Conservation (phyloP, 64 coral and sea anemone species). For the Catalaphyllia jardinei region DNA sequence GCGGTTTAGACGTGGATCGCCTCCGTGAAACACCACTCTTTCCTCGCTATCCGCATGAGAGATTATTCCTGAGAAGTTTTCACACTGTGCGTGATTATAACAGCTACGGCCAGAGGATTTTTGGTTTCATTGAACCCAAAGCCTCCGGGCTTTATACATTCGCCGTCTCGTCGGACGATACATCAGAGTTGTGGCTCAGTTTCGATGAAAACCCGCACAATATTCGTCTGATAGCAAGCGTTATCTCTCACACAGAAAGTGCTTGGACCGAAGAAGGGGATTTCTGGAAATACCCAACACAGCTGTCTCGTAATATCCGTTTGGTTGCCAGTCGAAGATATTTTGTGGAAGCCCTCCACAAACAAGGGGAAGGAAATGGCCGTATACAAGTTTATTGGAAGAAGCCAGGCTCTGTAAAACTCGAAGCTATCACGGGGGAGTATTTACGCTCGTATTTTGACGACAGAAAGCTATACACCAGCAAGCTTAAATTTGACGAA, state of each 20-base stretch:
- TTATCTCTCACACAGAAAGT: slow-evolving; percentile 25
- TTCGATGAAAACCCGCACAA: slow-evolving; percentile 54
- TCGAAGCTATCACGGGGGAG: slow-evolving; percentile 18
- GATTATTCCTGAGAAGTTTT: slow-evolving; percentile 37
- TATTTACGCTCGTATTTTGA: slow-evolving; percentile 43
- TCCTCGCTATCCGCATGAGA: slow-evolving; percentile 40
- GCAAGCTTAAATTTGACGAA: background rate
- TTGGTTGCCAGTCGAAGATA: slow-evolving; percentile 37
- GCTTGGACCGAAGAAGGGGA: slow-evolving; percentile 10
- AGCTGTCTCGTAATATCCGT: slow-evolving; percentile 45
- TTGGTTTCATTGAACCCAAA: slow-evolving; percentile 70
- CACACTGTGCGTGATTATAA: background rate
- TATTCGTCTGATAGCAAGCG: slow-evolving; percentile 57
- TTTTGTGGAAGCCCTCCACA: slow-evolving; percentile 63
- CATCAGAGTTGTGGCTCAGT: slow-evolving; percentile 81
- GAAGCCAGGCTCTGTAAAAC: background rate
- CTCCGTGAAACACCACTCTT: slow-evolving; percentile 52
- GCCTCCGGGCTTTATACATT: slow-evolving; percentile 46
- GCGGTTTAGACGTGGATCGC: slow-evolving; percentile 23
- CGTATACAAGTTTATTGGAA: slow-evolving; percentile 57
- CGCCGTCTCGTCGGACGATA: slow-evolving; percentile 68
- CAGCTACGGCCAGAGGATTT: slow-evolving; percentile 34
- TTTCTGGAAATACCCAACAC: slow-evolving; percentile 52
- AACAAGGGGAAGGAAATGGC: background rate
- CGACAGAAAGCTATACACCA: slow-evolving; percentile 17